Base-by-base conservation (phyloP, 2,113 vertebrate genomes). In the Seriola aureovittata region DNA sequence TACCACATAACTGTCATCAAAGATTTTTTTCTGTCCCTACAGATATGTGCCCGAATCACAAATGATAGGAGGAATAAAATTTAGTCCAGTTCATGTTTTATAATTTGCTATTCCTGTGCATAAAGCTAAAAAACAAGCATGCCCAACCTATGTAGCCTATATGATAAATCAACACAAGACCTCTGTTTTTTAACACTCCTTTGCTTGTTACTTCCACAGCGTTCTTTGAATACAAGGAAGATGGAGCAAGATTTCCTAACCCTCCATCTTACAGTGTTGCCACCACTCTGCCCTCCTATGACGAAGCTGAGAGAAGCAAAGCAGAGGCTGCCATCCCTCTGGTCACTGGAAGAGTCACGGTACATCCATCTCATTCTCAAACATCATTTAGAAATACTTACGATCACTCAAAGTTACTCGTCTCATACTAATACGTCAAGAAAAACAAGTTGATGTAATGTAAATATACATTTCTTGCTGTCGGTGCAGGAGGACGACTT, bases 181-280 rank as follows among this genome's bases (percentile, higher is more conserved):
- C 38, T 25, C 54, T 25, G 8, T 52, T 52, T 2, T 8, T n/a
- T 58, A 50, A 17, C 2, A 16, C 4, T 10, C 2, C 17, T 78
- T 11, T 80, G 9, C 57, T 57, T 60, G 1, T 79, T 21, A 2
- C 60, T 48, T 76, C 34, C 63, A 1, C 91, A 99, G 98, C 95
- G 16, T 99, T 97, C 91, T 99, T 98, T 95, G 97, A 98, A 89
- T 98, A 97, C 94, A 99, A 99, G 94, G 97, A 99, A 82, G 98
- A 99, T 80, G 95, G 96, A 72, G 95, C 96, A 8, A 80, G 86
- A 58, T 98, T 99, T 92, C 98, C 98, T 8, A 99, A 98, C 78
- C 98, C 98, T 29, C 98, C 98, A 0, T 98, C 98, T 72, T 99
- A 99, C 92, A 99, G 96, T 4, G 97, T 99, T 68, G 98, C 98